These are phyloP conservation scores for Lutraria lutraria DNA, from an alignment of 2,888 invertebrate species.

Conservation along the genomic window DNA sequence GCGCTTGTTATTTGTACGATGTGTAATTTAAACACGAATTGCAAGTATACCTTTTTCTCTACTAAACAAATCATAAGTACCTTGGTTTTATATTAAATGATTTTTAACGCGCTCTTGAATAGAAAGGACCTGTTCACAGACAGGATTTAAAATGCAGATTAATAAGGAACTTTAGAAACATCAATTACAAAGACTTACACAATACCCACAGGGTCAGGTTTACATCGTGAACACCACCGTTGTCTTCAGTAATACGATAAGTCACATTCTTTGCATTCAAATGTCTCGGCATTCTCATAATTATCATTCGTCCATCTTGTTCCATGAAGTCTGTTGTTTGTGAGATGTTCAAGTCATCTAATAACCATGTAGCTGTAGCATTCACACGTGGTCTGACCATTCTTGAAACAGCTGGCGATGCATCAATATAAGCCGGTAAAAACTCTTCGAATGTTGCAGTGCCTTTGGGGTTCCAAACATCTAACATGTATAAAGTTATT, in stretches of 20 bases:
- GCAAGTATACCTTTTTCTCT: no score
- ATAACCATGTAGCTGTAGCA: constrained; percentile 20
- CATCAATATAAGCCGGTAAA: neutral
- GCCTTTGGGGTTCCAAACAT: neutral
- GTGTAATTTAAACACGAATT: no score
- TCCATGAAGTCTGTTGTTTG: neutral
- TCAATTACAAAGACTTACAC: neutral
- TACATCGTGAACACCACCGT: neutral
- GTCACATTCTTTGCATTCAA: neutral
- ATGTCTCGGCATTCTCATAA: neutral
- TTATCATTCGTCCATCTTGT: neutral
- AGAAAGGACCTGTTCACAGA: no score
- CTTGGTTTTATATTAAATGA: no score
- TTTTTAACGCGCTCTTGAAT: no score
- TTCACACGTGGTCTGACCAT: neutral
- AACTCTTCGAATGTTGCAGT: neutral
- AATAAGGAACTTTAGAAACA: no score
- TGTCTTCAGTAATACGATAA: neutral
- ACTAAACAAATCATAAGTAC: no score
- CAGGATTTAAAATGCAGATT: no score
- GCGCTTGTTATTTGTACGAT: no score
- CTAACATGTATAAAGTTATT: neutral
- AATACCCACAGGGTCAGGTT: neutral
- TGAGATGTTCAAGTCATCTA: neutral
- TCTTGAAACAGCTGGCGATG: neutral